Conservation (phyloP, 2,113 vertebrate species). For the Zosterops pallidus region DNA sequence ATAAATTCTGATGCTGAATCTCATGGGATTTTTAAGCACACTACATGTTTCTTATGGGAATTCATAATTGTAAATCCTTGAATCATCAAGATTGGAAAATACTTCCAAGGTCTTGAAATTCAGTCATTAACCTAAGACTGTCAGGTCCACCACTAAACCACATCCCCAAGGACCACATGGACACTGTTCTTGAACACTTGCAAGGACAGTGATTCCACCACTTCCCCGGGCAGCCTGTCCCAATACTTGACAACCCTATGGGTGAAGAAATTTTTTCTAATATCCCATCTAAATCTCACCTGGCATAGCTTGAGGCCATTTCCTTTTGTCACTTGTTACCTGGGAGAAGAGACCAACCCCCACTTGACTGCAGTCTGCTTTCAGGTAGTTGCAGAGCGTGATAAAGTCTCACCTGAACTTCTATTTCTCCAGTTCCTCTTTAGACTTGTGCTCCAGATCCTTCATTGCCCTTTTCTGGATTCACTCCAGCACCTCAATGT, state of each 20-base stretch:
- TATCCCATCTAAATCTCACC: not conserved
- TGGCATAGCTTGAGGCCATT: not conserved
- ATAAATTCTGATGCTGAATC: not conserved
- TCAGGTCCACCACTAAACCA: not conserved
- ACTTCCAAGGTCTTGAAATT: not conserved
- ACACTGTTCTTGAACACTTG: not conserved
- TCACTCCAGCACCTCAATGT: not conserved
- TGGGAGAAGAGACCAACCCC: not conserved
- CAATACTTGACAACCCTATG: not conserved
- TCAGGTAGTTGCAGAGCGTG: accelerated
- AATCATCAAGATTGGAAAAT: not conserved
- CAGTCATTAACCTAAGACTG: not conserved
- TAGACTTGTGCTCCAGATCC: not conserved
- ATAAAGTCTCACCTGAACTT: not conserved
- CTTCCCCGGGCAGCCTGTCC: not conserved
- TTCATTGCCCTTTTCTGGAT: not conserved
- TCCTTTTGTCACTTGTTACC: not conserved
- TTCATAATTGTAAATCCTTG: not conserved
- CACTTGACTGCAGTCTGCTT: not conserved
- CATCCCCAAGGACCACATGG: not conserved
- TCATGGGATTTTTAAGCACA: not conserved
- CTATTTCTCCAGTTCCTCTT: not conserved
- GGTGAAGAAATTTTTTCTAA: not conserved
- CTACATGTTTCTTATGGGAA: not conserved
- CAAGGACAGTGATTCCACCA: not conserved